Evolutionary conservation across 1,140 invertebrate genomes (phyloP).

Genomic region (Drosophila lacteicornis): DNA sequence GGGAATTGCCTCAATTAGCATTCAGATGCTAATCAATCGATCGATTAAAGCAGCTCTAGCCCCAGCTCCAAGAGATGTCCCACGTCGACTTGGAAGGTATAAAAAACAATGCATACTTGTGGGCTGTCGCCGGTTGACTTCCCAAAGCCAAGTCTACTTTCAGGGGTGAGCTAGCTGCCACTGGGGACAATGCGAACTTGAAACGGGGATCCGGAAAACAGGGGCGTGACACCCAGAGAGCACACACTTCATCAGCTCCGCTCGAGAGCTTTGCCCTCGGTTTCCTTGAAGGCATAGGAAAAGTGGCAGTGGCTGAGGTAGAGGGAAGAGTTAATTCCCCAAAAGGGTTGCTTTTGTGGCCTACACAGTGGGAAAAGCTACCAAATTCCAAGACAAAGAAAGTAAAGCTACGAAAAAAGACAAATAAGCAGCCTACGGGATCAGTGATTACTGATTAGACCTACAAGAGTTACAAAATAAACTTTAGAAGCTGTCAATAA

Average conservation of each 20-base stretch:
- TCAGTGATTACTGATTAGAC: too few species aligned
- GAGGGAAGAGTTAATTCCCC: not conserved
- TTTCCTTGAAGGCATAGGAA: not conserved
- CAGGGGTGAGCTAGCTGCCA: not conserved
- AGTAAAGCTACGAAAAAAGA: not conserved
- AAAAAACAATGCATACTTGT: slow-evolving; percentile 21
- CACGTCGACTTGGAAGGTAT: not conserved
- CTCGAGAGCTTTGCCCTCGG: slow-evolving; percentile 13
- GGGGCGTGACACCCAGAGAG: slow-evolving; percentile 6
- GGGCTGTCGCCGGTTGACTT: not conserved
- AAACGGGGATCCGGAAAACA: slow-evolving; percentile 11
- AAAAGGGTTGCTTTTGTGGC: slow-evolving; percentile 1
- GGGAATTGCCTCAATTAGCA: slow-evolving; percentile 19
- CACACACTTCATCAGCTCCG: slow-evolving; percentile 33
- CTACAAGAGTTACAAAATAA: too few species aligned
- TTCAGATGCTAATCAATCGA: slow-evolving; percentile 33
- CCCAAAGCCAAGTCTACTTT: slow-evolving; percentile 8
- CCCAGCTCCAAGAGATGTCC: not conserved
- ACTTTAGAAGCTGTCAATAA: too few species aligned
- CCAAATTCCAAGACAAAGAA: rapidly evolving
- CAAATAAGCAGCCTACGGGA: too few species aligned
- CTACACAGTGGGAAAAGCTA: not conserved
- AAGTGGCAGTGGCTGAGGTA: not conserved
- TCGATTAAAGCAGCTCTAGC: not conserved
- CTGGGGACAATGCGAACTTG: slow-evolving; percentile 16